Percentiles rank a stretch among this genome's conserved stretches.
These are phyloP conservation scores for Lophotis ruficrista DNA, from an alignment of 2,113 vertebrate species.

Conservation along the genomic window DNA sequence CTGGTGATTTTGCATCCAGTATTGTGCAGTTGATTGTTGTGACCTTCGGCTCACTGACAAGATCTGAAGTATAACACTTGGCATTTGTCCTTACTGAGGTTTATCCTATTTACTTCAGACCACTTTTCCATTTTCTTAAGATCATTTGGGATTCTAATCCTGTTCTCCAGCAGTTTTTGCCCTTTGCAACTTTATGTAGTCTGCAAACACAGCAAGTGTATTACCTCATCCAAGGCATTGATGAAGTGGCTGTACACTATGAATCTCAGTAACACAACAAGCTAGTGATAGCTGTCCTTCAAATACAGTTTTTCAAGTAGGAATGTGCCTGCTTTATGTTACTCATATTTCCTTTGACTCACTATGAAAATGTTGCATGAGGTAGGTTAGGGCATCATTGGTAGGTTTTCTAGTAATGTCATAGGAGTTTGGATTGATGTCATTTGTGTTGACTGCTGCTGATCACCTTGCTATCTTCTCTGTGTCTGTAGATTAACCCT, in stretches of 20 bases:
- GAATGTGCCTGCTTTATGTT: neutral
- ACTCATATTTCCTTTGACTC: neutral
- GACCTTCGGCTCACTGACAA: slow-evolving; percentile 5
- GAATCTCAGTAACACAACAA: neutral
- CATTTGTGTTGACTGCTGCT: neutral
- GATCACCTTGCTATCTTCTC: neutral
- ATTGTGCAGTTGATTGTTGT: slow-evolving; percentile 6
- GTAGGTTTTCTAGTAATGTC: neutral
- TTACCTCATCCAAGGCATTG: neutral
- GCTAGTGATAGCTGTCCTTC: neutral
- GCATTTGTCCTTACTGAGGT: neutral
- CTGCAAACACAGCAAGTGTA: neutral
- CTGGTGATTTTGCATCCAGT: neutral
- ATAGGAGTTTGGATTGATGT: neutral
- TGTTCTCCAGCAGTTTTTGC: neutral
- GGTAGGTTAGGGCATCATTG: neutral
- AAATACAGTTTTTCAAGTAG: neutral
- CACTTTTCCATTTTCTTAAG: neutral
- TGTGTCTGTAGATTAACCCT: neutral
- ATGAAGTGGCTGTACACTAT: neutral
- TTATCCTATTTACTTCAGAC: neutral
- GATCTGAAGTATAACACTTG: neutral
- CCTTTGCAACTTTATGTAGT: neutral
- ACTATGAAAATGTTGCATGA: neutral
- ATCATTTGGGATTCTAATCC: neutral